phyloP scores from a whole-genome alignment of 2,888 invertebrate genomes.

The Reticulitermes lucifugus region DNA sequence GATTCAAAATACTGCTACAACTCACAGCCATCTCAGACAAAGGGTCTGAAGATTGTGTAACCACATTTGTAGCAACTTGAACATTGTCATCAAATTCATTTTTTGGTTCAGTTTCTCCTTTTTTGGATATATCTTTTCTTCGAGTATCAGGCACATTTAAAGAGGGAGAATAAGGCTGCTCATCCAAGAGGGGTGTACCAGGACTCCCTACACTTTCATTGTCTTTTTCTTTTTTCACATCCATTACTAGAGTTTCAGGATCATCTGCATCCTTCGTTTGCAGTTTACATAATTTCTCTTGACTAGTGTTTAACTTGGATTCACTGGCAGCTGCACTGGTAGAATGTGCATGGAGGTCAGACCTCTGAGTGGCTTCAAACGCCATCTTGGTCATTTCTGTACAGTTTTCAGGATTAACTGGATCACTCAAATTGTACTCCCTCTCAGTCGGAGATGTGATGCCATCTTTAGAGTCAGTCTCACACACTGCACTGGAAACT shows the following conservation, averaged over 20 bases:
- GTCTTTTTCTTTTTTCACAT: neutral
- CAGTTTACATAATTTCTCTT: neutral
- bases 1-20: slow-evolving; percentile 15
- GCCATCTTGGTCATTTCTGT: neutral
- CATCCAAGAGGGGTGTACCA: slow-evolving; percentile 53
- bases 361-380: neutral
- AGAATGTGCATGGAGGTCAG: neutral
- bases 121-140: slow-evolving; percentile 19
- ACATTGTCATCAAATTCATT: slow-evolving; percentile 6
- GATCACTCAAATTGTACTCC: neutral
- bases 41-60: neutral
- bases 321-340: neutral
- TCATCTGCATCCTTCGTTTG: neutral
- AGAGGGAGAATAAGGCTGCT: slow-evolving; percentile 51
- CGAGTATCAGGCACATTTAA: slow-evolving; percentile 38
- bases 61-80: neutral
- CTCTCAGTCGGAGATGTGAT: neutral
- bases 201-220: slow-evolving; percentile 48
- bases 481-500: neutral
- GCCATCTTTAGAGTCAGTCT: slow-evolving; percentile 22
- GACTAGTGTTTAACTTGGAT: slow-evolving; percentile 17
- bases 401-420: neutral
- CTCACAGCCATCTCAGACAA: neutral
- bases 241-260: neutral
- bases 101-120: slow-evolving; percentile 16